Percentiles rank a stretch among this genome's conserved stretches.
Evolutionary conservation across 2,797 vertebrate species (phyloP).

Genomic region (Lithobates pipiens): DNA sequence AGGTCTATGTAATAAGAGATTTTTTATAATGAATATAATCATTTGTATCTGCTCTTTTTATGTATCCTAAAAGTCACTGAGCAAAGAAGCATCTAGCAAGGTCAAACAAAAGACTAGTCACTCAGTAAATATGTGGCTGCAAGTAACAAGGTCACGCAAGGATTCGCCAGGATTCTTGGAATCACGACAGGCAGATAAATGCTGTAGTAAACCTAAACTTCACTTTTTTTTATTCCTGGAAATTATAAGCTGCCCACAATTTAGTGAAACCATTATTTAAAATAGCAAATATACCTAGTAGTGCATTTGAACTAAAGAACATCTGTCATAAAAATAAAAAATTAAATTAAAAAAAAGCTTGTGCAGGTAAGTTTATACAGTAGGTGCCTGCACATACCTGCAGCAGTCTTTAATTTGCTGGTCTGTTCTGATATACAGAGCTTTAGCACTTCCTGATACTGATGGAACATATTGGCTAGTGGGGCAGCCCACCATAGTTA

Average conservation of each 20-base stretch:
- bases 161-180: constrained; percentile 20
- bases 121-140: constrained; percentile 31
- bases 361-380: no score
- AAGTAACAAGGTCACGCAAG: constrained; percentile 45
- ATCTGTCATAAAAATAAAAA: no score
- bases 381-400: no score
- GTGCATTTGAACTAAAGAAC: no score
- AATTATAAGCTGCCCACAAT: neutral
- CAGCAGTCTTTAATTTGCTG: no score
- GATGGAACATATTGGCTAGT: no score
- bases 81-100: constrained; percentile 50
- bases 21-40: constrained; percentile 30
- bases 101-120: constrained; percentile 45
- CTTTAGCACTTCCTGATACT: no score
- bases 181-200: constrained; percentile 1
- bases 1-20: constrained; percentile 39
- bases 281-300: no score
- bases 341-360: no score
- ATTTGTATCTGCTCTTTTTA: constrained; percentile 35
- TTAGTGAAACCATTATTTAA: neutral
- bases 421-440: no score
- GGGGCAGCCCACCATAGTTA: no score
- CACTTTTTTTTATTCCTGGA: neutral
- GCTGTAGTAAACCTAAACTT: constrained; percentile 4
- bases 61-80: constrained; percentile 43